Evolutionary conservation across 2,113 vertebrate species (phyloP).

Genomic region (Psettodes erumei): DNA sequence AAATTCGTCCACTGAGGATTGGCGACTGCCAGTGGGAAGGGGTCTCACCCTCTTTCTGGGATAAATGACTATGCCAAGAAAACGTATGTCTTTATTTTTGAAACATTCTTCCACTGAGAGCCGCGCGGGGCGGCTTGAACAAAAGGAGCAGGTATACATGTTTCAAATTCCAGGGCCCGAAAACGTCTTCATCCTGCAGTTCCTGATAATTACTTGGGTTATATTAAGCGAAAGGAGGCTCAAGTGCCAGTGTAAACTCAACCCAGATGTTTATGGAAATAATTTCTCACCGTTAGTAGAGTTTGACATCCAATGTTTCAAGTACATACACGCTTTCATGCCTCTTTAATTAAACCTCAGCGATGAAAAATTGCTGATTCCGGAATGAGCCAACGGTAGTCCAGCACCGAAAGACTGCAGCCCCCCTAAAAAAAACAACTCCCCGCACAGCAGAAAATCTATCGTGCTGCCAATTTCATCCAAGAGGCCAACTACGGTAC

Average conservation of each 20-base stretch:
- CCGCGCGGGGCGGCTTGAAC: background rate
- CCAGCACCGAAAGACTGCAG: background rate
- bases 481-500: background rate
- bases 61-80: constrained; percentile 10
- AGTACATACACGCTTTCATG: constrained; percentile 14
- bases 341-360: constrained; percentile 25
- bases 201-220: constrained; percentile 26
- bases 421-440: too few relatives aligned
- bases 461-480: background rate
- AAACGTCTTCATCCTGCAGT: constrained; percentile 25
- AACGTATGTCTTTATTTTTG: background rate
- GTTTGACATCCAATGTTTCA: constrained; percentile 23
- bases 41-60: background rate
- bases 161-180: constrained; percentile 23
- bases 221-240: constrained; percentile 29
- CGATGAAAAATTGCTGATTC: constrained; percentile 2
- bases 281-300: constrained; percentile 9
- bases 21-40: background rate
- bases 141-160: constrained; percentile 3
- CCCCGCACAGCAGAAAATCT: background rate
- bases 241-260: constrained; percentile 38
- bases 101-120: background rate
- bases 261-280: constrained; percentile 66
- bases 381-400: background rate
- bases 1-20: constrained; percentile 45